phyloP scores from a whole-genome alignment of 1,140 invertebrate species.

The Nasonia longicornis region DNA sequence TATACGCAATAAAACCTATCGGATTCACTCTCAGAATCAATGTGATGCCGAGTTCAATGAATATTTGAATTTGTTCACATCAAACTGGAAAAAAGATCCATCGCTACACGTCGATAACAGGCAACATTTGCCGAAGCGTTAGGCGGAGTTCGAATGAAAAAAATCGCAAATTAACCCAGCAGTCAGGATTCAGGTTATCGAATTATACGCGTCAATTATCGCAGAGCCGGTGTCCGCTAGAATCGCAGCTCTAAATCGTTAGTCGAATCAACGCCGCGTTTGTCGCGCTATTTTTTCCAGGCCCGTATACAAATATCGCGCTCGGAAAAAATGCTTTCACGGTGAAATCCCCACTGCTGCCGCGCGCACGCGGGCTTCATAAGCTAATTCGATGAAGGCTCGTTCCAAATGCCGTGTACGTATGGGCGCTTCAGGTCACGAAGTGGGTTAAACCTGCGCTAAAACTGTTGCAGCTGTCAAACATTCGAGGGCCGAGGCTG shows the following conservation, averaged over 20 bases:
- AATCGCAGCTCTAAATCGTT: slow-evolving; percentile 7
- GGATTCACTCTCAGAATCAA: too few relatives aligned
- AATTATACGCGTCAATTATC: slow-evolving; percentile 51
- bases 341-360: background rate
- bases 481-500: background rate
- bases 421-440: background rate
- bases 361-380: too few relatives aligned
- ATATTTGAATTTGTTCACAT: too few relatives aligned
- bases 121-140: too few relatives aligned
- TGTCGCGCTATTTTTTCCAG: background rate
- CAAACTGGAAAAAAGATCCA: too few relatives aligned
- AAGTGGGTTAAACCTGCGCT: background rate
- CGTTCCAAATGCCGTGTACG: background rate
- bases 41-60: too few relatives aligned
- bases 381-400: slow-evolving; percentile 8
- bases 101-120: too few relatives aligned
- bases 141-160: too few relatives aligned
- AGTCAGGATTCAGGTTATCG: slow-evolving; percentile 46
- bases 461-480: slow-evolving; percentile 5
- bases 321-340: slow-evolving; percentile 5
- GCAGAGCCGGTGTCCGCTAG: slow-evolving; percentile 10
- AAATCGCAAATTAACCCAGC: too few relatives aligned
- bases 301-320: background rate
- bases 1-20: too few relatives aligned
- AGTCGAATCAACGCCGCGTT: background rate